phyloP scores from a whole-genome alignment of 2,797 vertebrate species.

The Threskiornis aethiopicus region DNA sequence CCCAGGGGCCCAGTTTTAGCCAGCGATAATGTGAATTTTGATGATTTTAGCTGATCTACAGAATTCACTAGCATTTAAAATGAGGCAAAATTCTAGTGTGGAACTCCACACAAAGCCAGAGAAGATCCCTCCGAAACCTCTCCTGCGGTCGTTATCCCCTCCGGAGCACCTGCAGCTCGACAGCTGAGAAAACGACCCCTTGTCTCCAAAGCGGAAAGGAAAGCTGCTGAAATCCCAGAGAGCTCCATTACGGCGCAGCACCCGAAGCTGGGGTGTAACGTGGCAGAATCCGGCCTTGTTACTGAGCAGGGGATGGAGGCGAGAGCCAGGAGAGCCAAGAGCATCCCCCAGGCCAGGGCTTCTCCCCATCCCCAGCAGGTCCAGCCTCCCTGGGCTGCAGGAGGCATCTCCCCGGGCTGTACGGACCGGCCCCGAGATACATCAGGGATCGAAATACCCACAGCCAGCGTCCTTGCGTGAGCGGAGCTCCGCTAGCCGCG shows the following conservation, averaged over 20 bases:
- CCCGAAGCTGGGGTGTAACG: background rate
- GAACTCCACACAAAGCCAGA: background rate
- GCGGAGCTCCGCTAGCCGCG: accelerated
- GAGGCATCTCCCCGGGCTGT: accelerated
- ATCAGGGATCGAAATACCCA: accelerated
- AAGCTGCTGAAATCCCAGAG: background rate
- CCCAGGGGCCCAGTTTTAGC: background rate
- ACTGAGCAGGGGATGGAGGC: background rate
- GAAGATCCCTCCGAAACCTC: background rate
- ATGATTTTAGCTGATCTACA: background rate
- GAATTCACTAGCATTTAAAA: background rate
- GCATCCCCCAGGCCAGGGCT: background rate
- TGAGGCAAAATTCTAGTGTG: background rate
- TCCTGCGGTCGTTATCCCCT: background rate
- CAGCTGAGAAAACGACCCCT: background rate
- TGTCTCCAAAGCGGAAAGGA: background rate
- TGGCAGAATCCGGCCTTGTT: background rate
- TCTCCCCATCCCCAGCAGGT: background rate
- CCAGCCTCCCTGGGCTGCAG: background rate
- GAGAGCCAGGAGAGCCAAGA: background rate
- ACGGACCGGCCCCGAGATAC: accelerated
- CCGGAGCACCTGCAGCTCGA: background rate
- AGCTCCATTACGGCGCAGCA: background rate
- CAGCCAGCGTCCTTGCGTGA: accelerated
- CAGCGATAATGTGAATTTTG: background rate